These are phyloP conservation scores for Poecilia picta DNA, from an alignment of 2,797 vertebrate genomes.

Conservation along the genomic window DNA sequence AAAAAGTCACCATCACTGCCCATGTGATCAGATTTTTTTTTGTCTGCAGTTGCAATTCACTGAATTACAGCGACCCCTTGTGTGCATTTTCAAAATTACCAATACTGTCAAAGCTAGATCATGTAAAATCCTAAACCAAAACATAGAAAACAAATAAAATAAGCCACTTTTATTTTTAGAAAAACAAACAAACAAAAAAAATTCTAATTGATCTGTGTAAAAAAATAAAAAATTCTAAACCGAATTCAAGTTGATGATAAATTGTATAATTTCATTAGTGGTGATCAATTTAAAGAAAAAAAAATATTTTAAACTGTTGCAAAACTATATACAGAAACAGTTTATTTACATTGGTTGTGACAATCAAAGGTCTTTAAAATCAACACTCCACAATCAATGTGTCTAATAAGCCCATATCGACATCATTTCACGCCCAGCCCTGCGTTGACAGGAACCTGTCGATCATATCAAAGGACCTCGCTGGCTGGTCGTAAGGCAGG, in stretches of 20 bases:
- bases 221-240: not conserved
- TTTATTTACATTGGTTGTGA: conserved; percentile 22
- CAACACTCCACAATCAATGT: conserved; percentile 13
- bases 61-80: conserved; percentile 50
- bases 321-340: not conserved
- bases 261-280: not conserved
- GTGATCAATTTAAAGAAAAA: not conserved
- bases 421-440: conserved; percentile 58
- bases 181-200: not conserved
- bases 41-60: not conserved
- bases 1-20: not conserved
- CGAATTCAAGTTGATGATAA: not conserved
- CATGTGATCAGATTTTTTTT: not conserved
- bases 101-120: not conserved
- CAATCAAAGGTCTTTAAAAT: conserved; percentile 39
- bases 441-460: conserved; percentile 86
- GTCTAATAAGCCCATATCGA: not conserved
- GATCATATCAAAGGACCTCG: conserved; percentile 87
- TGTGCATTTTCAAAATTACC: conserved; percentile 23
- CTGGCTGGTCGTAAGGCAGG: conserved; percentile 86
- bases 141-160: conserved; percentile 1
- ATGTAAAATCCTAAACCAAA: not conserved
- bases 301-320: not conserved
- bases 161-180: conserved; percentile 15
- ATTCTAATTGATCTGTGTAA: not conserved